Evolutionary conservation across 2,113 vertebrate species (phyloP).

Genomic region (Carettochelys insculpta): DNA sequence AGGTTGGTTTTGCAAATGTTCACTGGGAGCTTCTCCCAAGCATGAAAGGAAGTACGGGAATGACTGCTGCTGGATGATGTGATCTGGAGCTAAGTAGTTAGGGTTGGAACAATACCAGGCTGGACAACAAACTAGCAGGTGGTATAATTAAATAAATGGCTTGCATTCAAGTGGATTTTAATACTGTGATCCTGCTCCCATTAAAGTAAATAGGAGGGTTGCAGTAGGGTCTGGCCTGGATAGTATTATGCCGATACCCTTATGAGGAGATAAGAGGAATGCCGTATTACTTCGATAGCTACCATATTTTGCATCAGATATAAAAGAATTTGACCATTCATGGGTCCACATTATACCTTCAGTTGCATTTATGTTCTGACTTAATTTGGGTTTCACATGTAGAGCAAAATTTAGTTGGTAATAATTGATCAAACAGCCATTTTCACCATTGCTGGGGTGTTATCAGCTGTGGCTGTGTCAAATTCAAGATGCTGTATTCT

Average conservation of each 20-base stretch:
- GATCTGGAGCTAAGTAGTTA: not conserved
- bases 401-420: not conserved
- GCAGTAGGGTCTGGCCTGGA: not conserved
- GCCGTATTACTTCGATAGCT: not conserved
- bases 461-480: not conserved
- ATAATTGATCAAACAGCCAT: not conserved
- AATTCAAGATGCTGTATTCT: not conserved
- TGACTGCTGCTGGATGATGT: too few relatives aligned
- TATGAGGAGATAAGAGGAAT: not conserved
- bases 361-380: not conserved
- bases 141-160: not conserved
- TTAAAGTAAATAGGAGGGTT: not conserved
- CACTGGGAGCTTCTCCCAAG: too few relatives aligned
- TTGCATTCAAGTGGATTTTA: not conserved
- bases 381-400: not conserved
- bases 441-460: not conserved
- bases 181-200: not conserved
- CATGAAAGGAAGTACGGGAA: too few relatives aligned
- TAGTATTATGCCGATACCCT: not conserved
- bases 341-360: not conserved
- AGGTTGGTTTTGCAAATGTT: too few relatives aligned
- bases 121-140: too few relatives aligned
- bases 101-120: not conserved
- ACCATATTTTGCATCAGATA: not conserved
- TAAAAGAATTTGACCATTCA: fast-evolving